Conservation (phyloP, 2,797 vertebrate species). For the Scyliorhinus canicula region DNA sequence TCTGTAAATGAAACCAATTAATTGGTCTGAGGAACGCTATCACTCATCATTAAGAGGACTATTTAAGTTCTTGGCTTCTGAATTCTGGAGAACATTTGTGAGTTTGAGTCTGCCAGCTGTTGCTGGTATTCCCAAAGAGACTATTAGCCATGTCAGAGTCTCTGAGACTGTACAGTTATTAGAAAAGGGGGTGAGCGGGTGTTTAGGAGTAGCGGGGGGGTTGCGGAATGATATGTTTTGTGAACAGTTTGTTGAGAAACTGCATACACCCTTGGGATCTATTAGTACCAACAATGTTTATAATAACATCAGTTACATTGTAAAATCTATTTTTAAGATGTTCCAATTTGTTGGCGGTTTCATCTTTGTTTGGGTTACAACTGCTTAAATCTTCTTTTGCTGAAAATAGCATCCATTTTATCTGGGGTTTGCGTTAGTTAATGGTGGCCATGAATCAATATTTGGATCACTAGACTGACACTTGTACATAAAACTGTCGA, state of each 20-base stretch:
- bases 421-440: neutral
- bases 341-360: conserved; percentile 2
- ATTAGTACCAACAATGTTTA: conserved; percentile 6
- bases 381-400: neutral
- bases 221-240: neutral
- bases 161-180: conserved; percentile 2
- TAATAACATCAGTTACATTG: neutral
- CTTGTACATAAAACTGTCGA: neutral
- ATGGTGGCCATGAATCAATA: neutral
- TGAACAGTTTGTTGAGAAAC: neutral
- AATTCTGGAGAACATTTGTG: conserved; percentile 34
- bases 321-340: conserved; percentile 22
- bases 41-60: conserved; percentile 36
- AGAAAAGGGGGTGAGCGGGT: neutral
- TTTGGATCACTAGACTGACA: neutral
- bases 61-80: conserved; percentile 37
- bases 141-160: conserved; percentile 24
- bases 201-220: neutral
- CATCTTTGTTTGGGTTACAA: neutral
- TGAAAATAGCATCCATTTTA: neutral
- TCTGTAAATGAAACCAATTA: conserved; percentile 37
- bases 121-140: conserved; percentile 23
- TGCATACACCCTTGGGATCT: neutral
- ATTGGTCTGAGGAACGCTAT: conserved; percentile 35
- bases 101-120: conserved; percentile 24